Conservation (phyloP, 1,140 invertebrate species). For the Tetramorium parvispinum region DNA sequence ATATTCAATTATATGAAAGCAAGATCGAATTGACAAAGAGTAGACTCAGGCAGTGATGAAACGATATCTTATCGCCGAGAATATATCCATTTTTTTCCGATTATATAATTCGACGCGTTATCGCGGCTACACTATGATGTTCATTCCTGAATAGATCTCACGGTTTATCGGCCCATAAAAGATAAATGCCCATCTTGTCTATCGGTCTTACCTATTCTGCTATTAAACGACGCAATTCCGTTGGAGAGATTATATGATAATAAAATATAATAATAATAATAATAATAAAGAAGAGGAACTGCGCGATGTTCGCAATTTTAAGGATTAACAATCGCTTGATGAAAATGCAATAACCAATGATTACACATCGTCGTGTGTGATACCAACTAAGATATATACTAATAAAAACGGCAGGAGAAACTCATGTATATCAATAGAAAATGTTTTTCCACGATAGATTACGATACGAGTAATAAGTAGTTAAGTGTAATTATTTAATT, state of each 20-base stretch:
- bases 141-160: neutral
- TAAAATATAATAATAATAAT: neutral
- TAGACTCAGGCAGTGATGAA: slow-evolving; percentile 24
- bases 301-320: slow-evolving; percentile 45
- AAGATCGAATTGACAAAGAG: slow-evolving; percentile 3
- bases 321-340: slow-evolving; percentile 39
- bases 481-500: slow-evolving; percentile 82
- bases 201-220: neutral
- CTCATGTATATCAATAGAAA: slow-evolving; percentile 67
- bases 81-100: neutral
- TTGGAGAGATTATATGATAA: neutral
- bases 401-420: slow-evolving; percentile 64
- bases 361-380: slow-evolving; percentile 40
- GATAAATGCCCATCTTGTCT: neutral
- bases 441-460: slow-evolving; percentile 61
- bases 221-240: slow-evolving; percentile 26
- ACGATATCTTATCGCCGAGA: neutral
- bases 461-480: slow-evolving; percentile 76
- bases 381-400: slow-evolving; percentile 67
- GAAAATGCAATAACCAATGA: slow-evolving; percentile 68
- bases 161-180: neutral
- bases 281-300: slow-evolving; percentile 67
- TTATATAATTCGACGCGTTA: neutral
- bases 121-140: neutral
- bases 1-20: neutral